phyloP scores from a whole-genome alignment of 2,797 vertebrate species.

The Lepidocolaptes lacrymiger region DNA sequence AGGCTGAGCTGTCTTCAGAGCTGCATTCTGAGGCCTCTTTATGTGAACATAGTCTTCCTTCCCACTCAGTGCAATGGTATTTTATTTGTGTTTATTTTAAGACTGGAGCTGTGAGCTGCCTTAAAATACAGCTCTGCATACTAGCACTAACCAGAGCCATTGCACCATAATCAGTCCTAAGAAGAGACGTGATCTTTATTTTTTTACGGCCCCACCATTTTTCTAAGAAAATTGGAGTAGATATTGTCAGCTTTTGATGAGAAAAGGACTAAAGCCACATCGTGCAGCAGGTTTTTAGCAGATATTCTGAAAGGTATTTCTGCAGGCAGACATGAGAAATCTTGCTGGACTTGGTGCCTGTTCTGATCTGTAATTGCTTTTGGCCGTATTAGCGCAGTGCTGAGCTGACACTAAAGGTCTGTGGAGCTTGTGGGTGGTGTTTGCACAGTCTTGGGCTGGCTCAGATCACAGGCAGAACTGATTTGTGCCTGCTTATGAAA shows the following conservation, averaged over 20 bases:
- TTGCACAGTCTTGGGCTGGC: neutral
- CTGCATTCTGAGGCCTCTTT: neutral
- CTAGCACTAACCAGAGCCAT: neutral
- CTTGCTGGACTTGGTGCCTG: neutral
- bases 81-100: constrained; percentile 57
- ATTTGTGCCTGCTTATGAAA: neutral
- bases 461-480: neutral
- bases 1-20: constrained; percentile 25
- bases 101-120: neutral
- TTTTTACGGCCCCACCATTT: neutral
- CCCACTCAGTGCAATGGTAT: constrained; percentile 5
- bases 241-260: neutral
- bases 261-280: neutral
- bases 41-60: constrained; percentile 22
- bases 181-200: neutral
- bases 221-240: neutral
- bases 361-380: neutral
- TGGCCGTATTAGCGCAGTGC: accelerated
- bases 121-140: constrained; percentile 16
- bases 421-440: neutral
- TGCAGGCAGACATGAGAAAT: neutral
- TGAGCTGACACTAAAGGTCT: neutral
- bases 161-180: neutral
- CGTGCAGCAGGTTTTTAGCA: neutral
- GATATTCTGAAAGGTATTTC: neutral